Evolutionary conservation across 2,113 vertebrate genomes (phyloP).

Genomic region (Ploceus nigricollis): DNA sequence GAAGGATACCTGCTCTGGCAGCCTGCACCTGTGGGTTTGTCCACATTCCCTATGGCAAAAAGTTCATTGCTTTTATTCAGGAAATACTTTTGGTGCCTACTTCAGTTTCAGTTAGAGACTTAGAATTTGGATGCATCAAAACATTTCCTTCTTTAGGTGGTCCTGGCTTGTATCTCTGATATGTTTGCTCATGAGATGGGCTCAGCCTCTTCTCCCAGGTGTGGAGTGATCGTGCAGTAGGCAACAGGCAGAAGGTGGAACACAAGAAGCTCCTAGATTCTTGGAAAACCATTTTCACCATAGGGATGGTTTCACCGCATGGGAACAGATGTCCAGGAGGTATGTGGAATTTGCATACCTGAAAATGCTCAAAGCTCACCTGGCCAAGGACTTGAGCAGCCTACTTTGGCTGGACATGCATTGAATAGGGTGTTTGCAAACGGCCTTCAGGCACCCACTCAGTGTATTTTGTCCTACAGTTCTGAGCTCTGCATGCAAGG

Average conservation of each 20-base stretch:
- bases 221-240: not conserved
- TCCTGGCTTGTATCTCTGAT: not conserved
- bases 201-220: not conserved
- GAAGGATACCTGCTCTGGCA: not conserved
- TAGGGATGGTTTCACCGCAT: not conserved
- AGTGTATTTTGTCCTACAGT: not conserved
- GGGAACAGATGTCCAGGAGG: not conserved
- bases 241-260: not conserved
- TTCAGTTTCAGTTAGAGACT: not conserved
- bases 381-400: not conserved
- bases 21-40: rapidly evolving
- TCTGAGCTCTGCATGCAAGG: not conserved
- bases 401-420: not conserved
- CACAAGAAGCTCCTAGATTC: not conserved
- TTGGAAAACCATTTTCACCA: not conserved
- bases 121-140: not conserved
- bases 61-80: not conserved
- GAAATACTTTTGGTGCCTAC: not conserved
- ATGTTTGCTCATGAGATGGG: not conserved
- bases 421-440: not conserved
- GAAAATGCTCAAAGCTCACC: not conserved
- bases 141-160: not conserved
- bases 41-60: not conserved
- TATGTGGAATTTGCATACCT: not conserved
- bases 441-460: not conserved